Base-by-base conservation (phyloP, 2,888 invertebrate species). In the Serripes groenlandicus region DNA sequence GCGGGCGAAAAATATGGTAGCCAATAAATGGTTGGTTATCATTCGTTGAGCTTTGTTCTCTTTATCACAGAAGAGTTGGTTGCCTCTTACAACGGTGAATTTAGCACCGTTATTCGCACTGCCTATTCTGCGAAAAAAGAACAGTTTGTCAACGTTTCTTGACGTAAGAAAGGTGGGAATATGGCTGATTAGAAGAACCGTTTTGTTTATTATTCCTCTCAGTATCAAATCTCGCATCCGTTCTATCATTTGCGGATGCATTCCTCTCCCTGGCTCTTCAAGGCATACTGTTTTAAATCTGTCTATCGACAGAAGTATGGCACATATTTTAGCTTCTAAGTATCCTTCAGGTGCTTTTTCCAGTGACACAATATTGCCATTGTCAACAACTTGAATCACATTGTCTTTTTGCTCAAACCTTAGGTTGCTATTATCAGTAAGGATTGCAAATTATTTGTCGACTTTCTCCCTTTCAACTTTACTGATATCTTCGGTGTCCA, bases 241-340 rank as follows among this genome's bases (percentile, higher is more conserved):
- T 28, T 76, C 69, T 11, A 75, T 26, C 75, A 76, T 76, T 30
- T 76, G 75, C n/a, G 56, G 37, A 56, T 76, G 75, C 75, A 76
- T 76, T n/a, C 75, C 75, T 49, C 60, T 56, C 28, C 69, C 75
- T 9, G 75, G 75, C 9, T 76, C 75, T 58, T 76, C 75, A 2
- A 76, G 69, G 42, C 56, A 42, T 30, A 76, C 23, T 11, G 75
- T 76, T 37, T 58, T 58, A 28, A 76, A 76, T n/a, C 42, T 23
- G 3, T 69, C 32, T n/a, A 58, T 35, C 9, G 75, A 42, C 15
- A 76, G 42, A 3, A 76, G 28, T 3, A 76, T 68, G 18, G 75
- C 54, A 26, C 56, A 42, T 3, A 28, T 42, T 32, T 58, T 69
- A 9, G 75, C 75, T 69, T 76, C 75, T 26, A 69, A 42, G 23